Base-by-base conservation (phyloP, 1,140 invertebrate species). In the Hycleus cichorii region DNA sequence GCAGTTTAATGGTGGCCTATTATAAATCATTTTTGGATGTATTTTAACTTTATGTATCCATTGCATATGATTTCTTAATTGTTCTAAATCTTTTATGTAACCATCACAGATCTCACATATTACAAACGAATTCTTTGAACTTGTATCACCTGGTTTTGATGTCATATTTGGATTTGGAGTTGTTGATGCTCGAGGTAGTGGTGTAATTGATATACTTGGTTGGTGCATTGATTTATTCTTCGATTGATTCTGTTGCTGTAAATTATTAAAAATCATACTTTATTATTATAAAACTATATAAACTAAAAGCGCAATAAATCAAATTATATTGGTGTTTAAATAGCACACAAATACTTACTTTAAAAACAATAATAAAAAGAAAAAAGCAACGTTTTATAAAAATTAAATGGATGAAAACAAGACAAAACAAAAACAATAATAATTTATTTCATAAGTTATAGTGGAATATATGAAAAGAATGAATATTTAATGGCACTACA, bases 21-120 rank as follows among this genome's bases (percentile, higher is more conserved):
- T 94, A 71, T 93, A 91, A 59, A 95, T 93, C 92, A 95, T 95
- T 77, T 95, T 95, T 59, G 91, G 92, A 79, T 95, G 92, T 69
- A 95, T 95, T 77, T 95, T 95, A 49, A 95, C 91, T 83, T 95
- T 94, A 72, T 95, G 93, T 70, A 94, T 93, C 90, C 91, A 94
- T 68, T 93, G 90, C 93, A 95, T 95, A 70, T 95, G 93, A 74
- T 93, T 94, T 60, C 91, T 78, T 40, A 95, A 77, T 75, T 94
- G 91, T 68, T 95, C 92, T 65, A 95, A 79, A 76, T 95, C 92
- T 78, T 95, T 95, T 52, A 95, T 94, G 68, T 94, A 95, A 42
- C 91, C 91, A 74, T 95, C 93, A 75, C 93, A 95, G 63, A 95
- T 95, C 78, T 95, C 93, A 74, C 93, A 95, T 64, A 95, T 93